These are phyloP conservation scores for Nephrotoma flavescens DNA, from an alignment of 2,888 invertebrate species.

Conservation along the genomic window DNA sequence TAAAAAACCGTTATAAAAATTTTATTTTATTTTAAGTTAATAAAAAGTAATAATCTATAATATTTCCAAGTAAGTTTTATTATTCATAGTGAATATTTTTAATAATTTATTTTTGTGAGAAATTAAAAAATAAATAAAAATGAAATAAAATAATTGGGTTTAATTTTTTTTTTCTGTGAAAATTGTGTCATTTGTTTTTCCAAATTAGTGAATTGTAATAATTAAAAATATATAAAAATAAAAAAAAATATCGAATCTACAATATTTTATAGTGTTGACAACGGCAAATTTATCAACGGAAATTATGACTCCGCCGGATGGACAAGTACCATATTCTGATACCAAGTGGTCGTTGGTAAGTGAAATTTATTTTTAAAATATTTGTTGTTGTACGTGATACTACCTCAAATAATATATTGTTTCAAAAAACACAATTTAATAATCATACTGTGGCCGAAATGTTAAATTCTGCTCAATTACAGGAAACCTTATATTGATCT, in stretches of 20 bases:
- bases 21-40: not conserved
- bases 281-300: conserved; percentile 7
- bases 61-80: not conserved
- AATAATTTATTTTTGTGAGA: not conserved
- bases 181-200: not conserved
- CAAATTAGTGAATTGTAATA: not conserved
- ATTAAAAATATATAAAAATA: not conserved
- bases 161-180: not conserved
- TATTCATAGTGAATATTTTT: not conserved
- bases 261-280: conserved; percentile 10
- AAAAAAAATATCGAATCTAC: conserved; percentile 5
- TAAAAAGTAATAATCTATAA: not conserved
- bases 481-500: too few relatives aligned
- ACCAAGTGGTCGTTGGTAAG: conserved; percentile 13
- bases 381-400: too few relatives aligned
- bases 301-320: conserved; percentile 12
- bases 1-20: not conserved
- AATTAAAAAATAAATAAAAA: not conserved
- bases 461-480: too few relatives aligned
- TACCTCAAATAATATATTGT: too few relatives aligned
- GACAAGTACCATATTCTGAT: conserved; percentile 12
- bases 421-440: too few relatives aligned
- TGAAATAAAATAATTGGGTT: not conserved
- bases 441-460: too few relatives aligned
- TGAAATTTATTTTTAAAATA: not conserved